These are phyloP conservation scores for Gymnobelideus leadbeateri DNA, from an alignment of 2,113 vertebrate genomes.

Conservation along the genomic window DNA sequence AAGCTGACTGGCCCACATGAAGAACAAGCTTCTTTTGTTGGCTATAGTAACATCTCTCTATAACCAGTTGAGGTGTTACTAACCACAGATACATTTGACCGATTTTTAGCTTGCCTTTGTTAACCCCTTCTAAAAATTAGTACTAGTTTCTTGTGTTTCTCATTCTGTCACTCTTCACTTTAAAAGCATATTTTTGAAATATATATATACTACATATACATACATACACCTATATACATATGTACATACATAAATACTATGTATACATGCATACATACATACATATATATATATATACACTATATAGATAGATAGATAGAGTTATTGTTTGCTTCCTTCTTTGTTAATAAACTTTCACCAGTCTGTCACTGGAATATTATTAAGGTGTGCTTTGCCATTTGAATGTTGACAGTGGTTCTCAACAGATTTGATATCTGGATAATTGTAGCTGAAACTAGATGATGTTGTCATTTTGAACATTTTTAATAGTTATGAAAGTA, in stretches of 20 bases:
- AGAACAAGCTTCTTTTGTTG: not conserved
- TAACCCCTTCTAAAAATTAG: not conserved
- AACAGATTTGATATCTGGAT: not conserved
- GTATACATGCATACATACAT: too few species aligned
- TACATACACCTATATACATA: too few species aligned
- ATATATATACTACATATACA: too few species aligned
- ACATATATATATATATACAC: too few species aligned
- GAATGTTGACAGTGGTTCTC: not conserved
- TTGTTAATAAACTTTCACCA: not conserved
- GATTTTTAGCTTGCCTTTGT: not conserved
- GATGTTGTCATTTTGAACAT: not conserved
- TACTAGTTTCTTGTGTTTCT: not conserved
- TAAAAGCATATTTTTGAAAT: not conserved
- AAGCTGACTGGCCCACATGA: not conserved
- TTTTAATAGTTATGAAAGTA: not conserved
- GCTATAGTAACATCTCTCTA: not conserved
- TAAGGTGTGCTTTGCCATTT: not conserved
- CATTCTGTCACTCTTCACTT: not conserved
- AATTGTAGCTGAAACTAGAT: not conserved
- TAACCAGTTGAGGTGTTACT: not conserved
- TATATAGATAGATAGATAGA: too few species aligned
- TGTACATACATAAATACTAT: too few species aligned
- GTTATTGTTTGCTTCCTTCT: not conserved
- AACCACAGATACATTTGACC: not conserved
- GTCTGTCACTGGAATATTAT: not conserved